Percentiles rank a stretch among this genome's conserved stretches.
phyloP scores from a whole-genome alignment of 2,888 invertebrate genomes.

The Acanthosepion lycidas region DNA sequence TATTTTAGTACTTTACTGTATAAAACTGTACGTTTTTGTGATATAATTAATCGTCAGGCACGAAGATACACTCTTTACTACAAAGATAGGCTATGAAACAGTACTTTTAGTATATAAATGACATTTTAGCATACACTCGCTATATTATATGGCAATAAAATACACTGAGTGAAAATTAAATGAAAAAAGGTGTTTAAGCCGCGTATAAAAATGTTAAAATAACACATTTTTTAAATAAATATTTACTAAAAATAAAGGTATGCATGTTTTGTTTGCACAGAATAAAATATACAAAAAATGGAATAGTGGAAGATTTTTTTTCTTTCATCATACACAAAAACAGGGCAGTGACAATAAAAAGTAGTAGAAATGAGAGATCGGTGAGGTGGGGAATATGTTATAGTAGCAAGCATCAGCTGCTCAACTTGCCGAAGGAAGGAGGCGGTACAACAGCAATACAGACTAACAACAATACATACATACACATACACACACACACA shows the following conservation, averaged over 20 bases:
- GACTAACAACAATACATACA: neutral
- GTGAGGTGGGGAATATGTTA: neutral
- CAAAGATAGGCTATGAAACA: neutral
- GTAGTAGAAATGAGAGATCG: neutral
- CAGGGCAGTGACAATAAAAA: neutral
- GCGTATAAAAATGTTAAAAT: too few relatives aligned
- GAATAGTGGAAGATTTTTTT: neutral
- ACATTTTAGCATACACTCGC: neutral
- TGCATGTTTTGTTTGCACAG: neutral
- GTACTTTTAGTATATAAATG: neutral
- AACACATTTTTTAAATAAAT: too few relatives aligned
- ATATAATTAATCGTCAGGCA: neutral
- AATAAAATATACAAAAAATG: neutral
- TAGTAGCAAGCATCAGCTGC: conserved; percentile 33
- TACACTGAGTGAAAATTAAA: neutral
- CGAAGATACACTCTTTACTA: neutral
- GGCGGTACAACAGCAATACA: neutral
- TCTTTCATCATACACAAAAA: neutral
- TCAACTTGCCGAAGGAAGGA: neutral
- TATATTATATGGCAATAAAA: neutral
- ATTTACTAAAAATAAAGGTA: neutral
- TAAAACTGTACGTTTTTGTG: neutral
- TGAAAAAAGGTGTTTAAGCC: too few relatives aligned
- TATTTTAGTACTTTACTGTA: neutral
- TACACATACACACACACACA: neutral